Evolutionary conservation across 1,140 invertebrate species (phyloP).

Genomic region (Nasonia vitripennis): DNA sequence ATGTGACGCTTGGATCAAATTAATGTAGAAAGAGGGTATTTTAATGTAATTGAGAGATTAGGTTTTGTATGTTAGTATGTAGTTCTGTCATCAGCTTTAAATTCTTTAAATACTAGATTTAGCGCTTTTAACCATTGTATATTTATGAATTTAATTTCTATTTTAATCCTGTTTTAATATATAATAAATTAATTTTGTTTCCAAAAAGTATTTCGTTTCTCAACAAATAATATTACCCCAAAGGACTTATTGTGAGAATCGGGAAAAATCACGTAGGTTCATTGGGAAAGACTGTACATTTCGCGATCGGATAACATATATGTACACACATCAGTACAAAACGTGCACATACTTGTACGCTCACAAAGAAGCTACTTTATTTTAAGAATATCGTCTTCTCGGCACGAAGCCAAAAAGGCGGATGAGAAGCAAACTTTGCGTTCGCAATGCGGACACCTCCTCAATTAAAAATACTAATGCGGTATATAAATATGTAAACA

Average conservation of each 20-base stretch:
- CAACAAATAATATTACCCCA: too few relatives aligned
- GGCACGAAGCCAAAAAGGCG: slow-evolving; percentile 28
- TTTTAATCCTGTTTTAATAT: background rate
- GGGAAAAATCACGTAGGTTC: background rate
- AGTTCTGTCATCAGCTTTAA: background rate
- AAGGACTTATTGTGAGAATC: background rate
- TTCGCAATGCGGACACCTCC: background rate
- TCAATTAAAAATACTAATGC: background rate
- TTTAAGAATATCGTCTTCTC: slow-evolving; percentile 30
- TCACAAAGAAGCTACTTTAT: background rate
- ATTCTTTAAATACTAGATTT: background rate
- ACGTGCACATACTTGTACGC: background rate
- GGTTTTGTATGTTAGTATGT: background rate
- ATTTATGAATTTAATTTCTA: background rate
- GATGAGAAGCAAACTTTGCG: background rate
- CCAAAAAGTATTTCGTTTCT: background rate
- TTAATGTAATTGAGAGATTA: background rate
- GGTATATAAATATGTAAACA: slow-evolving; percentile 5
- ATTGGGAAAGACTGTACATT: background rate
- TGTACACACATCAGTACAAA: background rate
- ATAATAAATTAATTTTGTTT: background rate
- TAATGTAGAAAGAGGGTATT: background rate
- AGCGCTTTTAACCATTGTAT: background rate
- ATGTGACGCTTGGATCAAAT: too few relatives aligned
- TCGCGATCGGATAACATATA: background rate